Conservation (phyloP, 2,797 vertebrate species). For the Sebastes hopkinsi region DNA sequence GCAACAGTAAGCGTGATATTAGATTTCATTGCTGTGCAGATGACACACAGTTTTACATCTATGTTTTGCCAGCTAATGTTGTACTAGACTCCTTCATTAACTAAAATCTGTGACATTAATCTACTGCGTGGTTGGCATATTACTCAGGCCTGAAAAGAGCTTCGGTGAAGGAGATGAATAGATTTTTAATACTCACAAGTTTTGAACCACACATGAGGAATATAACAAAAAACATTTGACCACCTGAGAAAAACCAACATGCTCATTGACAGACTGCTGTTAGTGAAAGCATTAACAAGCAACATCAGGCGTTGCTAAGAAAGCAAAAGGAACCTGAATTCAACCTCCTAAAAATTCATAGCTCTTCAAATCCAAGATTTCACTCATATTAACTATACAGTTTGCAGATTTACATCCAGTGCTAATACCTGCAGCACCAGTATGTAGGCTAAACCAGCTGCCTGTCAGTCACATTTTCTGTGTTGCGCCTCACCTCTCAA, state of each 20-base stretch:
- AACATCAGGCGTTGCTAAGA: background rate
- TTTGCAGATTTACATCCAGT: background rate
- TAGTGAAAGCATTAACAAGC: background rate
- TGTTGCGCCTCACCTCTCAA: background rate
- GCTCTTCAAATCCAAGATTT: background rate
- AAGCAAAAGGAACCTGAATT: background rate
- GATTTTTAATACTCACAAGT: background rate
- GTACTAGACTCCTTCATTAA: background rate
- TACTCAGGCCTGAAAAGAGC: background rate
- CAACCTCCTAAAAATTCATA: background rate
- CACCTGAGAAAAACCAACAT: background rate
- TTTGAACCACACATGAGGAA: background rate
- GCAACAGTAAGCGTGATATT: background rate
- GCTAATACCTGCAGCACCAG: too few species aligned
- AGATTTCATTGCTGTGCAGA: background rate
- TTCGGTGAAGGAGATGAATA: background rate
- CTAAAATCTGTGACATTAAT: background rate
- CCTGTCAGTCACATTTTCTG: background rate
- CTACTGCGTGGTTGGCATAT: background rate
- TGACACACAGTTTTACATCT: background rate
- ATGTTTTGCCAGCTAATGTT: background rate
- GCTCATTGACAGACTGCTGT: background rate
- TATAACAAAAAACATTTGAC: background rate
- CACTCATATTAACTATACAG: background rate
- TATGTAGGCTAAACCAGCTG: background rate